These are phyloP conservation scores for Rhombomys opimus DNA, from an alignment of 2,113 vertebrate species.

Conservation along the genomic window DNA sequence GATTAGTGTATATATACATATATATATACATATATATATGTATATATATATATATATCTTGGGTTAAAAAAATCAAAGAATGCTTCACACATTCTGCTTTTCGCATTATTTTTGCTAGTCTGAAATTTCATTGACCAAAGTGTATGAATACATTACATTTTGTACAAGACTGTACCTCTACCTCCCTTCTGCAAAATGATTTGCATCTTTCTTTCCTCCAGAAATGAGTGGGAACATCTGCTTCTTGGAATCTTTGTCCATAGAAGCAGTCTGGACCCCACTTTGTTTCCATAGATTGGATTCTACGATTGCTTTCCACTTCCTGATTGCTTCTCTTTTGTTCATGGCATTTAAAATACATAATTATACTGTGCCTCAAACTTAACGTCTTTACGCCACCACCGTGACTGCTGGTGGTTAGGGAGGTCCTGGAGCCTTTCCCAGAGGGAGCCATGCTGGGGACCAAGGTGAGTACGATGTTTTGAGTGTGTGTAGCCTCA, in stretches of 20 bases:
- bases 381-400: not conserved
- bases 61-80: not conserved
- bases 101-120: not conserved
- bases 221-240: not conserved
- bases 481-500: not conserved
- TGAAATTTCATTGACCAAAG: not conserved
- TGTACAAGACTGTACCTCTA: not conserved
- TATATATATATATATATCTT: no score
- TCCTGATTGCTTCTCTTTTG: not conserved
- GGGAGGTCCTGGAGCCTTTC: not conserved
- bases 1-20: not conserved
- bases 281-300: not conserved
- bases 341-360: not conserved
- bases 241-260: not conserved
- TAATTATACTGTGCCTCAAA: not conserved
- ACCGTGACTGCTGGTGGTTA: not conserved
- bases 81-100: not conserved
- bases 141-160: not conserved
- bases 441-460: not conserved
- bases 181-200: not conserved
- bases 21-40: not conserved
- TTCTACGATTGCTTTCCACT: no score
- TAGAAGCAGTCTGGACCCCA: not conserved
- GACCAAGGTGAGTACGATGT: no score
- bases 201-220: not conserved